phyloP scores from a whole-genome alignment of 2,888 invertebrate species.

The Limenitis camilla region DNA sequence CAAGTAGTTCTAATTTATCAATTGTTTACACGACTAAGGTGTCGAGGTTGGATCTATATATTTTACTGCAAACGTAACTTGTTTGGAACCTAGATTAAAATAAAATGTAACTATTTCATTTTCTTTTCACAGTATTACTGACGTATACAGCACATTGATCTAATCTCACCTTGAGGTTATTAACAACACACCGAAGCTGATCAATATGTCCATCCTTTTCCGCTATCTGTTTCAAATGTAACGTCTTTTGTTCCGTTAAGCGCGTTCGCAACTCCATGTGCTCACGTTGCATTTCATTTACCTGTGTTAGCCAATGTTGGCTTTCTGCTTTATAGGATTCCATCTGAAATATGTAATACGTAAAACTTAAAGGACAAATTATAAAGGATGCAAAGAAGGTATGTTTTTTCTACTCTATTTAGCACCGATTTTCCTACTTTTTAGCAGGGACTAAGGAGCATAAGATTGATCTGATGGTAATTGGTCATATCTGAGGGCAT shows the following conservation, averaged over 20 bases:
- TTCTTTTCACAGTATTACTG: too few species aligned
- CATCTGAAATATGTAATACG: conserved; percentile 44
- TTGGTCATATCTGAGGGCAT: too few species aligned
- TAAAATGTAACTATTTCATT: not conserved
- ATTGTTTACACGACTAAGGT: too few species aligned
- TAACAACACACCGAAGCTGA: conserved; percentile 54
- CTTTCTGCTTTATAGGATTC: conserved; percentile 78
- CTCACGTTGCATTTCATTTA: conserved; percentile 68
- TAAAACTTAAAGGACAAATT: not conserved
- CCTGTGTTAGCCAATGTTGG: conserved; percentile 76
- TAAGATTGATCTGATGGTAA: too few species aligned
- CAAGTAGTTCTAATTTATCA: too few species aligned
- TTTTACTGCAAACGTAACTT: not conserved
- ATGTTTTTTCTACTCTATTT: not conserved
- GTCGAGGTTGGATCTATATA: not conserved
- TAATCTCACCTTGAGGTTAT: conserved; percentile 52
- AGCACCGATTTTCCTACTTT: too few species aligned
- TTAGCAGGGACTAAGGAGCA: too few species aligned
- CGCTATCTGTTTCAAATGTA: conserved; percentile 50
- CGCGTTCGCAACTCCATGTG: conserved; percentile 67
- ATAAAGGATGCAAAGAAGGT: not conserved
- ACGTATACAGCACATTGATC: not conserved
- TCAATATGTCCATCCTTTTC: conserved; percentile 65
- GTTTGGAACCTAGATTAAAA: not conserved
- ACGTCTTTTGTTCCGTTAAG: conserved; percentile 60